A percentile compares a stretch with the other conserved stretches of the same genome.
These are phyloP conservation scores for Catharus minimus DNA, from an alignment of 2,113 vertebrate species.

Conservation along the genomic window DNA sequence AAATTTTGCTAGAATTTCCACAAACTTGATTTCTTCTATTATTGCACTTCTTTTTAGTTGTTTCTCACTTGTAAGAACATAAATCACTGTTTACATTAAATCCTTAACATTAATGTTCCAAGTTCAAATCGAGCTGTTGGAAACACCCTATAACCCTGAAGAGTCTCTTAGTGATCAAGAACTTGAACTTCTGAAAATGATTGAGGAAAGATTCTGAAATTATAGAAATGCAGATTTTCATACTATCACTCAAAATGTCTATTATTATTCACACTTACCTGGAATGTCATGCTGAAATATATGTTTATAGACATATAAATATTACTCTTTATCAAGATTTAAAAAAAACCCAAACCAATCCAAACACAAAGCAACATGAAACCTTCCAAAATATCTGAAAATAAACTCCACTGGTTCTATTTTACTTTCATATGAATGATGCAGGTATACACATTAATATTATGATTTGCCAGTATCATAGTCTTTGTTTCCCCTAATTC, in stretches of 20 bases:
- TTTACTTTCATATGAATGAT: neutral
- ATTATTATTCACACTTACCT: neutral
- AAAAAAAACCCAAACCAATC: accelerated
- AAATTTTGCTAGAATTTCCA: neutral
- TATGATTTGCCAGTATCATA: neutral
- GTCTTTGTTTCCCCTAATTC: neutral
- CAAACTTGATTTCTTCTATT: neutral
- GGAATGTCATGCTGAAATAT: neutral
- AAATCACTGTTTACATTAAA: neutral
- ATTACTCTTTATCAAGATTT: neutral
- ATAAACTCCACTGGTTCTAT: neutral
- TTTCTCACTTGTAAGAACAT: neutral
- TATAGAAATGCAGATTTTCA: neutral
- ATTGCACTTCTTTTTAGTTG: neutral
- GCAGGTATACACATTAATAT: neutral
- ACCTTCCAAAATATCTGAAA: neutral
- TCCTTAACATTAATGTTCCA: neutral
- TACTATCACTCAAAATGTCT: neutral
- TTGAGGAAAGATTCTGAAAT: neutral
- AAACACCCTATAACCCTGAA: neutral
- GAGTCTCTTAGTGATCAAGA: neutral
- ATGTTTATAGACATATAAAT: neutral
- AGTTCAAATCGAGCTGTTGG: neutral
- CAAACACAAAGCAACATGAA: neutral
- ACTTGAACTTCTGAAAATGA: neutral